Conservation (phyloP, 2,888 invertebrate genomes). For the Thereva unica region DNA sequence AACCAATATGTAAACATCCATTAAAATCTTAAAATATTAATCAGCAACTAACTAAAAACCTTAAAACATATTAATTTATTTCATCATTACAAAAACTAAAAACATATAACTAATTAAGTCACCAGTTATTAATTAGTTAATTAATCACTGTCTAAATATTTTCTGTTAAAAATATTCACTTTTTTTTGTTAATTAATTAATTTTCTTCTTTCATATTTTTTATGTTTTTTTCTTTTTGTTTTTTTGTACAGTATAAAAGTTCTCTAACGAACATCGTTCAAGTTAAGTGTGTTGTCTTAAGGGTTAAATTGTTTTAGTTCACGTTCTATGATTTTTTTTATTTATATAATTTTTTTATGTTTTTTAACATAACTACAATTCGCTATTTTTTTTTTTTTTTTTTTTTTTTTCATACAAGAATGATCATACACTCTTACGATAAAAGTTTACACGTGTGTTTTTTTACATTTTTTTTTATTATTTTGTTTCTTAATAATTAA, state of each 20-base stretch:
- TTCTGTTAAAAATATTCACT: conserved; percentile 37
- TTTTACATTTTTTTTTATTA: conserved; percentile 17
- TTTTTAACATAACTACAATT: conserved; percentile 25
- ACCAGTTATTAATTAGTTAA: background rate
- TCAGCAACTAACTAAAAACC: too few relatives aligned
- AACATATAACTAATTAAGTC: background rate
- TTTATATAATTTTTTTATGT: conserved; percentile 10
- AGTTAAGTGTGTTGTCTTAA: conserved; percentile 30
- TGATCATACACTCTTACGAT: conserved; percentile 28
- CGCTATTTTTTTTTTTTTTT: background rate
- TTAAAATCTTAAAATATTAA: too few relatives aligned
- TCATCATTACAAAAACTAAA: too few relatives aligned
- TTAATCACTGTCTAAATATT: conserved; percentile 17
- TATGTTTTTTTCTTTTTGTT: too few relatives aligned
- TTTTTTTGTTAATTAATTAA: too few relatives aligned
- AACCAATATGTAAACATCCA: too few relatives aligned
- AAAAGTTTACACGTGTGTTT: conserved; percentile 28
- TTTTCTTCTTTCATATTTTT: too few relatives aligned
- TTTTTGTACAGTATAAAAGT: conserved; percentile 42
- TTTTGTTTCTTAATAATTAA: conserved; percentile 6
- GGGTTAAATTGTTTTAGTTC: conserved; percentile 16
- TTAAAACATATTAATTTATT: too few relatives aligned
- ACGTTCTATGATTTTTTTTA: conserved; percentile 16
- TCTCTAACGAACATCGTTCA: conserved; percentile 24
- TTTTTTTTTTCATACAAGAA: conserved; percentile 7